These are phyloP conservation scores for Chinchilla lanigera DNA, from an alignment of 2,113 vertebrate species.

Conservation along the genomic window DNA sequence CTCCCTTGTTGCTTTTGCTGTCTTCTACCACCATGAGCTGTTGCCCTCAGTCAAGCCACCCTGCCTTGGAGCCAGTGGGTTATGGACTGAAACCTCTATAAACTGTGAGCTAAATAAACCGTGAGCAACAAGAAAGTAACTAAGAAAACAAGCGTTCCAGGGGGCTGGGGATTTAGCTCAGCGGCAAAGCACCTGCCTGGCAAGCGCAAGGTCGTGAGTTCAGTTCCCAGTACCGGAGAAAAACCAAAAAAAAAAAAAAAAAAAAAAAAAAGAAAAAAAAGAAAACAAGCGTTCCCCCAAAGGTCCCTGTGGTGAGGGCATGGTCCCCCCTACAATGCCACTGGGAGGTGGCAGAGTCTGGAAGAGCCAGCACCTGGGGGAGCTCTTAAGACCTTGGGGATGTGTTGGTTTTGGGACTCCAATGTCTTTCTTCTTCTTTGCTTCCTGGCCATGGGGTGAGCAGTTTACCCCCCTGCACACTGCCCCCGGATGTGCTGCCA, in stretches of 20 bases:
- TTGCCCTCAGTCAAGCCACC: neutral
- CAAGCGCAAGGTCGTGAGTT: too few species aligned
- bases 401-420: neutral
- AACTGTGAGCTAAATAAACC: neutral
- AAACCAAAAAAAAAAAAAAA: too few species aligned
- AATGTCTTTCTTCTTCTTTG: neutral
- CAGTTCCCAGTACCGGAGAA: too few species aligned
- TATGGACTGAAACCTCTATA: neutral
- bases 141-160: neutral
- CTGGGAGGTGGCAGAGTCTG: neutral
- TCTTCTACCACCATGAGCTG: neutral
- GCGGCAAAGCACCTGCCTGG: too few species aligned
- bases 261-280: too few species aligned
- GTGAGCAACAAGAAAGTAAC: neutral
- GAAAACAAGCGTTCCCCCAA: neutral
- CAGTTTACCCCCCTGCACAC: too few species aligned
- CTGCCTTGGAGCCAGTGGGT: neutral
- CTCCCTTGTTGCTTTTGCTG: neutral
- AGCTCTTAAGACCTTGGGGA: neutral
- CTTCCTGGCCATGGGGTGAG: neutral
- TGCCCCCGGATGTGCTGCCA: fast-evolving
- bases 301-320: neutral
- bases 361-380: neutral
- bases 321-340: too few species aligned
- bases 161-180: too few species aligned